Evolutionary conservation across 2,113 vertebrate species (phyloP), one percentile per base, ranked within the genome.

Genomic region (Tricholaema leucomelas): DNA sequence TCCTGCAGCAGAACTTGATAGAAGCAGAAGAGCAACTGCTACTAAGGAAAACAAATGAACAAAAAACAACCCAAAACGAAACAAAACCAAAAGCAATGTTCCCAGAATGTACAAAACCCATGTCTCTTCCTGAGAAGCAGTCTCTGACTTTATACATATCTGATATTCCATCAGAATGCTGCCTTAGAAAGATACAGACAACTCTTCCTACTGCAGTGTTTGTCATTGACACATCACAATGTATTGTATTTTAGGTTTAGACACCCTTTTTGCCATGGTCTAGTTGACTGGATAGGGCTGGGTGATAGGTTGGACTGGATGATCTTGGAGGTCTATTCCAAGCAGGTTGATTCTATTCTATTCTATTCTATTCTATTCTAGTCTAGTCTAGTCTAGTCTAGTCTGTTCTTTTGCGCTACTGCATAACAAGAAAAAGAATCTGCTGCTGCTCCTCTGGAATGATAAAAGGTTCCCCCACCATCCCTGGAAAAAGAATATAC

Each of bases 11-110:
- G 63, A 91, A 95, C 74, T 14, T 78, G 48, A 80, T 42, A 84
- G 73, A 70, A 92, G 75, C 27, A 64, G 81, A 92, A 64, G 13
- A 81, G 33, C 80, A 94, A 73, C 52, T 90, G 90, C 31, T 91
- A 71, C 19, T 17, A 50, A 15, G 7, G 13, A 59, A 79, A 50
- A 12, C 12, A 50, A 50, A 50, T 23, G 23, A 13, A 50, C 46
- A 46, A 21, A 46, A 46, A 20, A 10, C 46, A 46, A 46, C 42
- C 15, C 42, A 46, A 46, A 46, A 21, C 46, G 20, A 46, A 46
- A 20, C 21, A 50, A 50, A 50, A 50, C 48, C 48, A 50, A 50
- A 77, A 90, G 46, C 33, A 58, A 1, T 14, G 73, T 66, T 83
- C 25, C 30, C 23, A 50, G n/a, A 78, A 69, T 73, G 40, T n/a